These are phyloP conservation scores for Hipposideros armiger DNA, from an alignment of 2,113 vertebrate genomes.

Conservation along the genomic window DNA sequence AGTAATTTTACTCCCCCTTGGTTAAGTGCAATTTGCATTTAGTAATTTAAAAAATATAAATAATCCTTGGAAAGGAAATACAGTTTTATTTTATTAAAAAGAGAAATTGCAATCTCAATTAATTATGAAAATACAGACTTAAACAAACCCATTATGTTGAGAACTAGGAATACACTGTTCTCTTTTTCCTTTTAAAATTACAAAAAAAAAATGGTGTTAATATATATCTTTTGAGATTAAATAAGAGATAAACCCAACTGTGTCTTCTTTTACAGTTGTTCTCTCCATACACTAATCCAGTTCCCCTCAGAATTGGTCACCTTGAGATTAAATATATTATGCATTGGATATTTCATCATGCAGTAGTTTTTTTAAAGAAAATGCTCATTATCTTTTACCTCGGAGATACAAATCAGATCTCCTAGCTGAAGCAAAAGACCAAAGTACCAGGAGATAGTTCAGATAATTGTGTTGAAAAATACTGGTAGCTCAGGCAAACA, in stretches of 20 bases:
- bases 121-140: neutral
- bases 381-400: neutral
- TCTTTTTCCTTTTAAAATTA: neutral
- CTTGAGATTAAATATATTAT: neutral
- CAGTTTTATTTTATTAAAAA: neutral
- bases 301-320: neutral
- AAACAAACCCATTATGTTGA: neutral
- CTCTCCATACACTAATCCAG: rapidly evolving
- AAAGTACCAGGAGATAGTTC: neutral
- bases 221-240: neutral
- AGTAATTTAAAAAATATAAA: neutral
- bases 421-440: neutral
- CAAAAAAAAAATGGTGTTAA: neutral
- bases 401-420: neutral
- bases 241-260: neutral
- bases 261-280: neutral
- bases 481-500: neutral
- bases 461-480: neutral
- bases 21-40: neutral
- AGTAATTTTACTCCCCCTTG: neutral
- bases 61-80: neutral
- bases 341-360: neutral
- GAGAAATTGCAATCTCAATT: neutral
- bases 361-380: neutral
- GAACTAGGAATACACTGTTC: neutral